These are phyloP conservation scores for Lacerta bilineata DNA, from an alignment of 2,797 vertebrate genomes.

Conservation along the genomic window DNA sequence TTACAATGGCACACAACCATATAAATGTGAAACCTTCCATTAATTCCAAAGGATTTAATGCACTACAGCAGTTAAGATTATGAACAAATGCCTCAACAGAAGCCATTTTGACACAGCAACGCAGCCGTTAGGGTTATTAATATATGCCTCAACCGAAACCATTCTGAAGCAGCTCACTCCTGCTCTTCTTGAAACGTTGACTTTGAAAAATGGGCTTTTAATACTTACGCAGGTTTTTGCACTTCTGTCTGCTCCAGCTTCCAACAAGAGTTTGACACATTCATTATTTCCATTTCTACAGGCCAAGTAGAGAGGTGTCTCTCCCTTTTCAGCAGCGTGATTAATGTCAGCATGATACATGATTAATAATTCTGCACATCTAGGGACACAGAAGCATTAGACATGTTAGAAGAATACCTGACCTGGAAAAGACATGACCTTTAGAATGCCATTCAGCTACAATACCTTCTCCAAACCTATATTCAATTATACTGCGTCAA, in stretches of 20 bases:
- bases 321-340: conserved; percentile 82
- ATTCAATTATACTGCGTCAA: conserved; percentile 1
- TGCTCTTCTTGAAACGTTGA: conserved; percentile 14
- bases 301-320: conserved; percentile 90
- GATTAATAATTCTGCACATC: conserved; percentile 91
- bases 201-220: conserved; percentile 40
- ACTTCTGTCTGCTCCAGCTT: conserved; percentile 85
- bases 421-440: conserved; percentile 29
- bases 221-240: conserved; percentile 84
- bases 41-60: conserved; percentile 37
- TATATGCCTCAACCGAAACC: conserved; percentile 15
- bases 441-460: conserved; percentile 19
- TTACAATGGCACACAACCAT: neutral
- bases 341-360: conserved; percentile 87
- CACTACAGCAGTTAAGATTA: conserved; percentile 35
- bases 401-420: conserved; percentile 47
- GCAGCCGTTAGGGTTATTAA: conserved; percentile 22
- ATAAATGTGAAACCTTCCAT: conserved; percentile 28
- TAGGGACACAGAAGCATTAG: conserved; percentile 66
- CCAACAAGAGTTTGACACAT: conserved; percentile 87
- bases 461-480: neutral
- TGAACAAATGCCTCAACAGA: conserved; percentile 15
- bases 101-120: conserved; percentile 33
- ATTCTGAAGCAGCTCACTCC: conserved; percentile 16
- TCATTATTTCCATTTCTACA: conserved; percentile 86